Conservation (phyloP, 2,888 invertebrate species). For the Perithous albicinctus region DNA sequence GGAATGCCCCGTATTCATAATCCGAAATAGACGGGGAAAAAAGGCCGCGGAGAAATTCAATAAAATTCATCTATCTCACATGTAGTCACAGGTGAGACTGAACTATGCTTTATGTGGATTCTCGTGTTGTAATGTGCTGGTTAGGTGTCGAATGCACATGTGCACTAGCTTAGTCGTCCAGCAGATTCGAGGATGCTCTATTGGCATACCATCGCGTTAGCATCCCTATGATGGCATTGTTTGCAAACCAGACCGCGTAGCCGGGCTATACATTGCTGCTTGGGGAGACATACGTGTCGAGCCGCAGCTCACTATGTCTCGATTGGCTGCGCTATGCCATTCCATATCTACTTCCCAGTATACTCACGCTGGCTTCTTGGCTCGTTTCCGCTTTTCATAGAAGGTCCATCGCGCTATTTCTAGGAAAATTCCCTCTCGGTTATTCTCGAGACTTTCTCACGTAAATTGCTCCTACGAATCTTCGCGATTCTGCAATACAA, state of each 20-base stretch:
- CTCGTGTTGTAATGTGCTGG: background rate
- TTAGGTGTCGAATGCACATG: slow-evolving; percentile 7
- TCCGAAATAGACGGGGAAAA: too few species aligned
- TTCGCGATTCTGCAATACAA: background rate
- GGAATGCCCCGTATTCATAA: too few species aligned
- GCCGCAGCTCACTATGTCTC: slow-evolving; percentile 7
- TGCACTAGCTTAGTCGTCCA: slow-evolving; percentile 11
- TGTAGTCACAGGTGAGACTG: background rate
- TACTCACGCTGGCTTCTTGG: slow-evolving; percentile 40
- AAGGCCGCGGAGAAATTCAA: background rate
- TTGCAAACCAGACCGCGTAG: slow-evolving; percentile 20
- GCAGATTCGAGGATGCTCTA: slow-evolving; percentile 25
- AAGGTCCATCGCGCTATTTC: slow-evolving; percentile 51
- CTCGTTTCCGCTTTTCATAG: slow-evolving; percentile 28
- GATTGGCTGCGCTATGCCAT: slow-evolving; percentile 6
- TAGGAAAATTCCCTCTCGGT: slow-evolving; percentile 53
- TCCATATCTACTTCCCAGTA: slow-evolving; percentile 30
- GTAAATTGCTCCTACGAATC: background rate
- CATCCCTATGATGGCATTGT: slow-evolving; percentile 46
- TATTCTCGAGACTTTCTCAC: background rate
- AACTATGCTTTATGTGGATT: background rate
- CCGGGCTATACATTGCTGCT: slow-evolving; percentile 13
- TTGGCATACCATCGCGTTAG: slow-evolving; percentile 44
- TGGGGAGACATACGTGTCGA: slow-evolving; percentile 22
- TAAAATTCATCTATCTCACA: background rate